Percentiles rank a stretch among this genome's conserved stretches.
Conservation (phyloP, 2,113 vertebrate genomes). For the Poeciliopsis prolifica region DNA sequence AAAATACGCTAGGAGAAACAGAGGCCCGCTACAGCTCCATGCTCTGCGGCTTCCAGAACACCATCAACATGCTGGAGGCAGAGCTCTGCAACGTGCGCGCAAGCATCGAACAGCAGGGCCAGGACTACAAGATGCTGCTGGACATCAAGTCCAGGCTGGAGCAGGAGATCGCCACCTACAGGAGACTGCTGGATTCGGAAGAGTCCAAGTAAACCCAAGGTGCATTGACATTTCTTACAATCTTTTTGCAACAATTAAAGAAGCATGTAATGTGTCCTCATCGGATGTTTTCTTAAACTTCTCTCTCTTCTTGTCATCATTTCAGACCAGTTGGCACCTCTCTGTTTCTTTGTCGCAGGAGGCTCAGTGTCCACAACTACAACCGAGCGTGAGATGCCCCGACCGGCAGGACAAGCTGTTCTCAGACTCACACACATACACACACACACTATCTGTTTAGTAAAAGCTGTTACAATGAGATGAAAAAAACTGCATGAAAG, state of each 20-base stretch:
- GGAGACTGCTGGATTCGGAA: slow-evolving; percentile 81
- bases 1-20: slow-evolving; percentile 79
- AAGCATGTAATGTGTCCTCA: not conserved
- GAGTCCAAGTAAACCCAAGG: slow-evolving; percentile 70
- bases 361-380: slow-evolving; percentile 67
- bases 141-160: slow-evolving; percentile 83
- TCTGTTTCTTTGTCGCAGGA: slow-evolving; percentile 56
- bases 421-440: slow-evolving; percentile 50
- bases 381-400: slow-evolving; percentile 62
- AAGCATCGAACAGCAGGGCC: slow-evolving; percentile 80
- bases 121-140: slow-evolving; percentile 78
- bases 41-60: slow-evolving; percentile 75
- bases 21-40: slow-evolving; percentile 77
- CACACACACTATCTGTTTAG: slow-evolving; percentile 16
- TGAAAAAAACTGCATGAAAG: slow-evolving; percentile 32
- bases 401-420: slow-evolving; percentile 58
- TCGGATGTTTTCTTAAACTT: slow-evolving; percentile 16
- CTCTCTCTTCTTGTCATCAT: not conserved
- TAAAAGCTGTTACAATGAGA: slow-evolving; percentile 51
- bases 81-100: slow-evolving; percentile 73
- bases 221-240: not conserved
- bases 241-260: not conserved
- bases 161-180: slow-evolving; percentile 83
- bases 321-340: slow-evolving; percentile 48
- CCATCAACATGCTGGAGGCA: slow-evolving; percentile 77